phyloP scores from a whole-genome alignment of 92 coral and sea anemone species.

The Epizoanthus illoricatus region DNA sequence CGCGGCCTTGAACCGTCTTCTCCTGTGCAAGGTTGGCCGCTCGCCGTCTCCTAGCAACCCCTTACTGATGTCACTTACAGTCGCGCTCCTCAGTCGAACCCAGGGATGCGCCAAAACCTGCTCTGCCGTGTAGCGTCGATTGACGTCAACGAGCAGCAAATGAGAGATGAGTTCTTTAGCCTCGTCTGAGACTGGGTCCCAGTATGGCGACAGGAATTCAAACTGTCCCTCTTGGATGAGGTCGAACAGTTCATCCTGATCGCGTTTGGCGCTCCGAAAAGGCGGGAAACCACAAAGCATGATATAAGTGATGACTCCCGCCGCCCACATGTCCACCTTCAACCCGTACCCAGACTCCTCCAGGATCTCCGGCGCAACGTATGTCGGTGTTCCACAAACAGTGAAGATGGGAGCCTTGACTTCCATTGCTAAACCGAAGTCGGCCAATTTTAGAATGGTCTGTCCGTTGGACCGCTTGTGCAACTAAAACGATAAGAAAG shows the following conservation, averaged over 20 bases:
- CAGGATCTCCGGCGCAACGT: constrained; percentile 97
- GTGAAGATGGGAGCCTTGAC: constrained; percentile 89
- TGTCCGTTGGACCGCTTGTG: constrained; percentile 83
- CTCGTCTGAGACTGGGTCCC: constrained; percentile 83
- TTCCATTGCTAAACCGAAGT: constrained; percentile 94
- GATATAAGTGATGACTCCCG: constrained; percentile 95
- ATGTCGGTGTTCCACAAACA: constrained; percentile 98
- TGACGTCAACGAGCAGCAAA: constrained; percentile 75
- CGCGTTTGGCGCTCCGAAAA: constrained; percentile 94
- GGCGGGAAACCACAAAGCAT: constrained; percentile 99
- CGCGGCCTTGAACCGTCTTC: constrained; percentile 84
- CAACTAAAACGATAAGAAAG: constrained; percentile 53
- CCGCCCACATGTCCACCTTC: constrained; percentile 99
- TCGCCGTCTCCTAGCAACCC: constrained; percentile 50
- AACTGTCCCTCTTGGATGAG: constrained; percentile 84
- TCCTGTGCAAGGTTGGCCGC: constrained; percentile 36
- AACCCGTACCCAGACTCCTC: constrained; percentile 96
- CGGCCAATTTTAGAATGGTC: constrained; percentile 84
- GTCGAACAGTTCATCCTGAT: constrained; percentile 96
- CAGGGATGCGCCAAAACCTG: constrained; percentile 81
- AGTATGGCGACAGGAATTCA: constrained; percentile 94
- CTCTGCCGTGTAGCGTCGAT: constrained; percentile 71
- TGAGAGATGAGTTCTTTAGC: constrained; percentile 88
- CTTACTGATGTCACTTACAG: constrained; percentile 49
- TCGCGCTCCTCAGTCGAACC: constrained; percentile 60